A percentile compares a stretch with the other conserved stretches of the same genome.
Evolutionary conservation across 2,113 vertebrate species (phyloP).

Genomic region (Bujurquina vittata): DNA sequence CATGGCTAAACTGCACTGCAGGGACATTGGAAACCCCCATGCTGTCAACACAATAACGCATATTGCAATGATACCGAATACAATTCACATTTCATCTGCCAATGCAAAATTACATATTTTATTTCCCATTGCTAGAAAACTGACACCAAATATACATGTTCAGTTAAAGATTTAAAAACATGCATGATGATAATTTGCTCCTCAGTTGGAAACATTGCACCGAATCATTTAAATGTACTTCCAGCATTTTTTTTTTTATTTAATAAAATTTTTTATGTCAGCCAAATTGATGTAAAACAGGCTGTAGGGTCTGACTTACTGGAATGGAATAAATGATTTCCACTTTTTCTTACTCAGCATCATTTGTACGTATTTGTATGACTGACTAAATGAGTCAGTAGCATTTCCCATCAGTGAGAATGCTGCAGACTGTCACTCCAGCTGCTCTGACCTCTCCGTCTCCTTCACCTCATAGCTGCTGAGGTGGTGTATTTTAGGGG

Average conservation of each 20-base stretch:
- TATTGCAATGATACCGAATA: accelerated
- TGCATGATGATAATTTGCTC: neutral
- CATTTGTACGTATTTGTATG: conserved; percentile 43
- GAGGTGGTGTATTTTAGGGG: conserved; percentile 30
- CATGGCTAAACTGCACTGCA: neutral
- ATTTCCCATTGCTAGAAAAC: neutral
- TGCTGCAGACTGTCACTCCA: conserved; percentile 27
- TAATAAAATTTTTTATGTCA: neutral
- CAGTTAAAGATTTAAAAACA: neutral
- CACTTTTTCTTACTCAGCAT: conserved; percentile 48
- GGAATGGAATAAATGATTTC: conserved; percentile 1
- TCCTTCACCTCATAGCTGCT: conserved; percentile 48
- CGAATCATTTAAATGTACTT: neutral
- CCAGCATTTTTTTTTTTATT: conserved; percentile 1
- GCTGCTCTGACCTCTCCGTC: conserved; percentile 24
- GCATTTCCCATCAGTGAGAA: conserved; percentile 42
- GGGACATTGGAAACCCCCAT: neutral
- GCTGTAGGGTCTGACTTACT: neutral
- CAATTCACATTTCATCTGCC: neutral
- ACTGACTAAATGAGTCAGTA: conserved; percentile 27
- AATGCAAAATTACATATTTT: neutral
- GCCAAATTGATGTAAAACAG: neutral
- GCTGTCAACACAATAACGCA: neutral
- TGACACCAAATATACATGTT: neutral
- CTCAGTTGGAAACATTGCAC: neutral